phyloP scores from a whole-genome alignment of 1,140 invertebrate species.

The Drosophila bocqueti region DNA sequence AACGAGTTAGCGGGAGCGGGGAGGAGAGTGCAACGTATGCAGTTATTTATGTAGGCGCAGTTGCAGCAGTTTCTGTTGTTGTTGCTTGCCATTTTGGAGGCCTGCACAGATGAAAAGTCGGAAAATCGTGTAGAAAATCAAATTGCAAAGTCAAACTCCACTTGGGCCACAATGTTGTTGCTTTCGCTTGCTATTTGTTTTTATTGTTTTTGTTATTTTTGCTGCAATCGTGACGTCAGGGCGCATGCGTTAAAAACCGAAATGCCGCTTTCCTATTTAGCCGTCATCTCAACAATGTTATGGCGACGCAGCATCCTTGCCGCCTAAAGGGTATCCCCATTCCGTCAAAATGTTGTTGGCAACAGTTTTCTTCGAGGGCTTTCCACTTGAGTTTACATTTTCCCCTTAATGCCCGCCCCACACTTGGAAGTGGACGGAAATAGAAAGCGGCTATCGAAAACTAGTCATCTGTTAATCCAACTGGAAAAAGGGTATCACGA shows the following conservation, averaged over 20 bases:
- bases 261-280: constrained; percentile 59
- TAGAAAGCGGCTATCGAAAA: constrained; percentile 32
- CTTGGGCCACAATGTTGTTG: constrained; percentile 38
- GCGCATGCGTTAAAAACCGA: constrained; percentile 70
- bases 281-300: constrained; percentile 61
- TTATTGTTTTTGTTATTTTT: constrained; percentile 31
- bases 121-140: constrained; percentile 74
- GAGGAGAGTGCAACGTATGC: constrained; percentile 67
- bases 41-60: constrained; percentile 64
- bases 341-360: constrained; percentile 20
- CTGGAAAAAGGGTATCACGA: constrained; percentile 33
- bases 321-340: constrained; percentile 31
- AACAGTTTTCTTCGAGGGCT: constrained; percentile 19
- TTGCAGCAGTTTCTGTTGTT: constrained; percentile 23
- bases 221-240: constrained; percentile 58
- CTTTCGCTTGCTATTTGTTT: constrained; percentile 33
- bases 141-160: constrained; percentile 64
- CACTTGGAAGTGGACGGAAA: constrained; percentile 11
- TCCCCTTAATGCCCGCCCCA: not conserved
- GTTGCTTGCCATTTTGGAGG: constrained; percentile 62
- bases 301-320: constrained; percentile 46
- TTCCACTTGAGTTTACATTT: constrained; percentile 26
- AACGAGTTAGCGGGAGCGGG: constrained; percentile 16
- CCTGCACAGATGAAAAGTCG: constrained; percentile 61
- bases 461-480: constrained; percentile 35